Evolutionary conservation across 2,888 invertebrate genomes (phyloP).

Genomic region (Vannuccia rotundouncinata): DNA sequence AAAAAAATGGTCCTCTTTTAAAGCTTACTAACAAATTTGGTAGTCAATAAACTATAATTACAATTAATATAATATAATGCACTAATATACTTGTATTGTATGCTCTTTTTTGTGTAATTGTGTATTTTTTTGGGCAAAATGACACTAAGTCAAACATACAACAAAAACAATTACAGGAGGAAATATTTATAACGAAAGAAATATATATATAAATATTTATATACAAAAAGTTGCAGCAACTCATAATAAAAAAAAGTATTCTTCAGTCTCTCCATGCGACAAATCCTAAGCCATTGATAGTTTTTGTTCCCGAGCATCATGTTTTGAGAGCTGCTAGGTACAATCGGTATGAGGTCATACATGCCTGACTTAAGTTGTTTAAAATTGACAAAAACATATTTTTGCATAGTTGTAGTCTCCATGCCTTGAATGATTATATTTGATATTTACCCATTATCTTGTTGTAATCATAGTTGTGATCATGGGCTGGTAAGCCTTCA

Average conservation of each 20-base stretch:
- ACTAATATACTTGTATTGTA: no score
- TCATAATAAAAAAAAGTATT: neutral
- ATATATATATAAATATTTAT: neutral
- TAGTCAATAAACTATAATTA: no score
- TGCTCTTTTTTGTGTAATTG: no score
- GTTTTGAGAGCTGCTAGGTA: slow-evolving; percentile 10
- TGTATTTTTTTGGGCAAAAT: neutral
- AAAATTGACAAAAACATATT: neutral
- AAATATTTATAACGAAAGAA: neutral
- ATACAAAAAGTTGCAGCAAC: neutral
- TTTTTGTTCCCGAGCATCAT: slow-evolving; percentile 11
- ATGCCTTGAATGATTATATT: neutral
- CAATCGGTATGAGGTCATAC: neutral
- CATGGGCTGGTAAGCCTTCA: neutral
- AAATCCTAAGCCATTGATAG: slow-evolving; percentile 4
- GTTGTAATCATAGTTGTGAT: neutral
- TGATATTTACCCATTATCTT: neutral
- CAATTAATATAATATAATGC: no score
- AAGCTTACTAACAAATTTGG: no score
- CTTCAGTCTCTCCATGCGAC: neutral
- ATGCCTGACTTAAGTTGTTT: neutral
- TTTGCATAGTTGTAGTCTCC: neutral
- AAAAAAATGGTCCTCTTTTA: no score
- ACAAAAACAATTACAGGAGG: slow-evolving; percentile 1
- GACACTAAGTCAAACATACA: neutral